Conservation (phyloP, 2,797 vertebrate species). For the Brachymystax lenok region DNA sequence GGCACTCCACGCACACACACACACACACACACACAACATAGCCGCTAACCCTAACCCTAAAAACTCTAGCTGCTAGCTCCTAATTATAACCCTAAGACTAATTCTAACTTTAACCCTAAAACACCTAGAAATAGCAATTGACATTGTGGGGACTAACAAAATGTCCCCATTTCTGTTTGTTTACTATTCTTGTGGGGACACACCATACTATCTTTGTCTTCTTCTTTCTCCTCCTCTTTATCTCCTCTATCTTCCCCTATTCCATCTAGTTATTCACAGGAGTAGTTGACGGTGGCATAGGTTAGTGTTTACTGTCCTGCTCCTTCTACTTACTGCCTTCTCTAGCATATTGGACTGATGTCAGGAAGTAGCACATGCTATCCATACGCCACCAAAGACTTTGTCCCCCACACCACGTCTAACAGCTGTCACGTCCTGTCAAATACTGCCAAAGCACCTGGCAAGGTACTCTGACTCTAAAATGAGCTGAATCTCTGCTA, state of each 20-base stretch:
- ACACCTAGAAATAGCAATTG: no score
- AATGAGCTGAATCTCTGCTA: background rate
- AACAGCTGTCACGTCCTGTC: background rate
- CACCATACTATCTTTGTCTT: background rate
- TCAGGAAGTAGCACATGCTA: background rate
- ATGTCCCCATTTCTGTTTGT: constrained; percentile 4
- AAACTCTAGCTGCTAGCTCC: no score
- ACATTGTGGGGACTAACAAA: no score
- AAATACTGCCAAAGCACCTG: constrained; percentile 6
- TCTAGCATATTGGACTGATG: background rate
- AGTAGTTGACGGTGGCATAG: background rate
- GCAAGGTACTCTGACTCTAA: background rate
- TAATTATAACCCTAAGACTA: no score
- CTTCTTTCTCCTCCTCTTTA: background rate
- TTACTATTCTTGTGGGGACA: constrained; percentile 42
- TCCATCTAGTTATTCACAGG: background rate
- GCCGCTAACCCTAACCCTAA: no score
- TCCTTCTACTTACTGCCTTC: background rate
- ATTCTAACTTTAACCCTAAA: no score
- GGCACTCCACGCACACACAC: no score
- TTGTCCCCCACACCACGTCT: constrained; percentile 3
- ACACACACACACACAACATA: no score
- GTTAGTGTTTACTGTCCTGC: constrained; percentile 1
- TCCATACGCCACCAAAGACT: background rate
- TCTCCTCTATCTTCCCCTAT: background rate